Conservation (phyloP, 2,797 vertebrate species). For the Lithobates pipiens region DNA sequence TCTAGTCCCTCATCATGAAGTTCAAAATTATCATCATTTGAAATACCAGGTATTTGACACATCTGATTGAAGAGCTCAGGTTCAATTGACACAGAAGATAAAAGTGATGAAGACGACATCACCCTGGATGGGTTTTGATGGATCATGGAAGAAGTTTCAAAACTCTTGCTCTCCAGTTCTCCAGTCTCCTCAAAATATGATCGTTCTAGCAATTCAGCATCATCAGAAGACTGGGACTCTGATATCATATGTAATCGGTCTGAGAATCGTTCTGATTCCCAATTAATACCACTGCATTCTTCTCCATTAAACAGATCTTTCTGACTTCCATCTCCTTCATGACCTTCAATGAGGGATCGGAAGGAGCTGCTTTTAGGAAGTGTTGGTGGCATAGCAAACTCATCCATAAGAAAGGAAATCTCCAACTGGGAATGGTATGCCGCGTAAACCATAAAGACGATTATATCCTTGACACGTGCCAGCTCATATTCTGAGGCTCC, state of each 20-base stretch:
- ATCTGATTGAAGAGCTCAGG: conserved; percentile 73
- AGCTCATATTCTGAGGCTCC: conserved; percentile 93
- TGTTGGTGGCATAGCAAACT: conserved; percentile 97
- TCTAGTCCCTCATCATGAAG: conserved; percentile 70
- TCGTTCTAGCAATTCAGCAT: conserved; percentile 66
- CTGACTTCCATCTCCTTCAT: conserved; percentile 67
- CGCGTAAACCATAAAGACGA: conserved; percentile 95
- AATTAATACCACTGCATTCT: conserved; percentile 67
- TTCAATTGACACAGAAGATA: conserved; percentile 75
- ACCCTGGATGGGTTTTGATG: conserved; percentile 68
- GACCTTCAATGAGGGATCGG: conserved; percentile 86
- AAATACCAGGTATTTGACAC: conserved; percentile 68
- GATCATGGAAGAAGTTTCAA: conserved; percentile 52
- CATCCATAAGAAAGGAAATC: conserved; percentile 99
- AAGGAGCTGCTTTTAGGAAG: conserved; percentile 84
- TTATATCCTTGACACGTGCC: conserved; percentile 94
- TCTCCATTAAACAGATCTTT: conserved; percentile 70
- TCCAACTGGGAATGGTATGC: conserved; percentile 98
- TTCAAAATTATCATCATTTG: conserved; percentile 67
- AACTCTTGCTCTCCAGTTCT: conserved; percentile 48
- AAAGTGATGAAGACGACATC: conserved; percentile 67
- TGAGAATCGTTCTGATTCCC: conserved; percentile 71
- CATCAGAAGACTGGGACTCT: conserved; percentile 72
- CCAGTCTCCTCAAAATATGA: conserved; percentile 71
- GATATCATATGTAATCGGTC: conserved; percentile 70